Conservation (phyloP, 2,888 invertebrate genomes). For the Andricus curvator region DNA sequence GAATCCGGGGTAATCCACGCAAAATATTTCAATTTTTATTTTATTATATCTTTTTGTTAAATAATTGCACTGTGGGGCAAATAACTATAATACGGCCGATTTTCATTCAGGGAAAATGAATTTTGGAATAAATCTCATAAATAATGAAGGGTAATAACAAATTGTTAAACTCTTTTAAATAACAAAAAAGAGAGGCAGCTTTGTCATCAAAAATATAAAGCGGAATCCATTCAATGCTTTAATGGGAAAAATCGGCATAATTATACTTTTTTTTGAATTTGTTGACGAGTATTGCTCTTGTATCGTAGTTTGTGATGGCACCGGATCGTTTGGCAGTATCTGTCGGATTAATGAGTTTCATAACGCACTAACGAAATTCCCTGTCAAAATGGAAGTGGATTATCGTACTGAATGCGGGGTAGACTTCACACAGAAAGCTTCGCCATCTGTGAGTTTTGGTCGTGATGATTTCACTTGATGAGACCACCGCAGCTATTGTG, state of each 20-base stretch:
- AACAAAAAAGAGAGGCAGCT: constrained; percentile 1
- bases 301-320: constrained; percentile 6
- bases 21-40: no score
- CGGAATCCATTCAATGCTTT: constrained; percentile 7
- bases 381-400: constrained; percentile 73
- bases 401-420: constrained; percentile 64
- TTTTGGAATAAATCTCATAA: background rate
- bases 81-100: no score
- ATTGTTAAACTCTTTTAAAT: constrained; percentile 4
- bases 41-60: no score
- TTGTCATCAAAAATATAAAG: constrained; percentile 25
- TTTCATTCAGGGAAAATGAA: background rate
- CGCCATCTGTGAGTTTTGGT: constrained; percentile 72
- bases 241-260: constrained; percentile 17
- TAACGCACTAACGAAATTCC: constrained; percentile 73
- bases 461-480: constrained; percentile 74
- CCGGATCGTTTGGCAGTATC: constrained; percentile 52
- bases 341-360: constrained; percentile 72
- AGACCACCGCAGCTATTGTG: constrained; percentile 68
- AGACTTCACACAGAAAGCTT: constrained; percentile 59
- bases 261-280: constrained; percentile 23
- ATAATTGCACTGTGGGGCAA: no score
- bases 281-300: constrained; percentile 27
- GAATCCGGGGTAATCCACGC: no score
- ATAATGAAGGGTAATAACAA: background rate